These are phyloP conservation scores for Tenthredo livida DNA, from an alignment of 2,888 invertebrate species.

Conservation along the genomic window DNA sequence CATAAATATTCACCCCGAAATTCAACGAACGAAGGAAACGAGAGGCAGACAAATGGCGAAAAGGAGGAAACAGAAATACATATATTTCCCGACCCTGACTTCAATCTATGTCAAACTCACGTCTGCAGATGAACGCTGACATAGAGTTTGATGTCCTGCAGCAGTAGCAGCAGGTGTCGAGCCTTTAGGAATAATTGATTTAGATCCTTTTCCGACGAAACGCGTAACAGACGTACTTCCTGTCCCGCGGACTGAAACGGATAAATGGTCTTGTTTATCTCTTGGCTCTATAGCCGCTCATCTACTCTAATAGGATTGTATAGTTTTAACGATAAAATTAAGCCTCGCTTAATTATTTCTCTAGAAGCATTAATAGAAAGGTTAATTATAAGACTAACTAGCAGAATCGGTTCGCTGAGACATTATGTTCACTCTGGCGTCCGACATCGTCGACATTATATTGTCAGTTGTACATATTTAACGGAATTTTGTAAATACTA, in stretches of 20 bases:
- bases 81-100: not conserved
- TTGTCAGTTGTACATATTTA: slow-evolving; percentile 40
- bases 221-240: slow-evolving; percentile 25
- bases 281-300: not conserved
- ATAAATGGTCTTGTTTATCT: not conserved
- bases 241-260: slow-evolving; percentile 34
- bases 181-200: slow-evolving; percentile 24
- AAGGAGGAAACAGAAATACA: not conserved
- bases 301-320: not conserved
- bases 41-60: not conserved
- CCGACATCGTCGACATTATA: slow-evolving; percentile 35
- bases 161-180: not conserved
- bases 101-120: not conserved
- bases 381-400: slow-evolving; percentile 10
- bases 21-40: not conserved
- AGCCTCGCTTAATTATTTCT: not conserved
- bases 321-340: not conserved
- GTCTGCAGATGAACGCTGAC: slow-evolving; percentile 9
- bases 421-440: not conserved
- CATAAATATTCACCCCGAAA: not conserved
- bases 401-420: slow-evolving; percentile 35
- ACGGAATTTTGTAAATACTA: slow-evolving; percentile 30
- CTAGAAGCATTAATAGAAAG: not conserved
- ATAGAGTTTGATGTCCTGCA: not conserved
- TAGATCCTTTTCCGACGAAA: slow-evolving; percentile 29